Base-by-base conservation (phyloP, 2,113 vertebrate genomes). In the Mirza zaza region DNA sequence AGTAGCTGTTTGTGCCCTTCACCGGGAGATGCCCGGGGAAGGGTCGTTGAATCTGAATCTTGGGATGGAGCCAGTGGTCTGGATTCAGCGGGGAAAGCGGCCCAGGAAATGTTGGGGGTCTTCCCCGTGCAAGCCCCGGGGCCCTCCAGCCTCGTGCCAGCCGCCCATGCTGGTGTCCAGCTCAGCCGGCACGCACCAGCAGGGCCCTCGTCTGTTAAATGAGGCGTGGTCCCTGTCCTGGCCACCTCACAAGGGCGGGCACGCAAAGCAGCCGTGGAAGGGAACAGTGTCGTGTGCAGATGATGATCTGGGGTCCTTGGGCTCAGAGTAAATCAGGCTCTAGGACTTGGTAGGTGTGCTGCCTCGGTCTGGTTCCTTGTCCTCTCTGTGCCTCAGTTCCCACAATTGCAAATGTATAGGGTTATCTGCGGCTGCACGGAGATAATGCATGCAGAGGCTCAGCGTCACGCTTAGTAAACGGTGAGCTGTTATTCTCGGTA, bases 271-370 rank as follows among this genome's bases (percentile, higher is more conserved):
- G 6, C 59, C 0, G 2, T 6, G 25, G 34, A 59, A 52, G 36
- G 39, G 91, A 50, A 9, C 34, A 4, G 11, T 52, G 14, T 21
- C 7, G n/a, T 32, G 2, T 4, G 3, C 1, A 32, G 36, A 68
- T 4, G 9, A 14, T 6, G 12, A 63, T n/a, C 45, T 63, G 0
- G 0, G 12, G 48, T n/a, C 27, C 57, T 73, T 14, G 0, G 15
- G 4, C 20, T 61, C 48, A 5, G 52, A 39, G 45, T 9, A 20
- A 48, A 27, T 77, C 45, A 10, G 93, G 27, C 32, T 48, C 52
- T 68, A 8, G 32, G 71, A 29, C 36, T 18, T 61, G 1, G 3
- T 3, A n/a, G n/a, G 15, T 34, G 32, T 92, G n/a, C 70, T 32
- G 17, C 71, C n/a, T 81, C 4, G 10, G 73, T 75, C 65, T 71